Evolutionary conservation across 2,888 invertebrate species (phyloP), one percentile per base, ranked within the genome.

Genomic region (Eledone cirrhosa): DNA sequence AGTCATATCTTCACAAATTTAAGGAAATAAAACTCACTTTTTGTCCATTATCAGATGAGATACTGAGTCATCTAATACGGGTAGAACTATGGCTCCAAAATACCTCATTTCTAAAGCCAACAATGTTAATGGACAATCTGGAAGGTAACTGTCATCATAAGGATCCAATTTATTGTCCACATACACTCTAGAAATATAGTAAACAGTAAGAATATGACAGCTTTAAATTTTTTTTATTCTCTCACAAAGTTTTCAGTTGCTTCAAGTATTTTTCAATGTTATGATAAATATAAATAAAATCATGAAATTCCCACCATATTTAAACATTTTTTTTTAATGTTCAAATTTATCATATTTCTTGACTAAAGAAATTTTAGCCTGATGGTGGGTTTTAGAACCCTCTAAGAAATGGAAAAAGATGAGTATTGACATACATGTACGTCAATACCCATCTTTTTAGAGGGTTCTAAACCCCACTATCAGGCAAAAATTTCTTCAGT

Each of bases 11-110:
- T n/a, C n/a, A n/a, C n/a, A n/a, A n/a, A n/a, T 41, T 0, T 2
- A 8, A 41, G 41, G 11, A 41, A 41, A 27, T 31, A 65, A 48
- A 69, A 59, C 82, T 77, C 80, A 88, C 88, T 81, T 85, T 67
- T 82, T 82, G 79, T 89, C 86, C 11, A 91, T 83, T 76, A 91
- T 82, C 7, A 91, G 89, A 84, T 91, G 91, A 0, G 91, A 89
- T 5, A 90, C 88, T 48, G 85, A 80, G 11, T 86, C 79, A 79
- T 89, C 87, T 33, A 92, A 82, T 41, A 65, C 80, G 7, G 83
- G 82, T 7, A 86, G 79, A 47, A 91, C 79, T 24, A 83, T 84
- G 33, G 91, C 92, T 27, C 92, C 92, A 83, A 91, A 89, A 84
- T 91, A 90, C 69, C 88, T 83, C 79, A 92, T 86, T 81, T 91